phyloP scores from a whole-genome alignment of 2,888 invertebrate species.

The Myopa tessellatipennis region DNA sequence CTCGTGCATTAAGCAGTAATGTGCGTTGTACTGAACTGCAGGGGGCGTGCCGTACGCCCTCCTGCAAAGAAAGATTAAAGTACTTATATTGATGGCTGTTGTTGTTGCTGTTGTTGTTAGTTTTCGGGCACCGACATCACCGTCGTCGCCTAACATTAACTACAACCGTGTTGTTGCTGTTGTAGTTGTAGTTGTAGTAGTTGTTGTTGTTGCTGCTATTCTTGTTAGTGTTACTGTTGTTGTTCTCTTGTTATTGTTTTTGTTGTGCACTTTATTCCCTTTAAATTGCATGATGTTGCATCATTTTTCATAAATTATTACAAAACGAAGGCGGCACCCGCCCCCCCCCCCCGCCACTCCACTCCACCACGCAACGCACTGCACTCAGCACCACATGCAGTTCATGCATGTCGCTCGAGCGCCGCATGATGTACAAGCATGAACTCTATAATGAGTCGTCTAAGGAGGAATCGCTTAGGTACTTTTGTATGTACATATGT shows the following conservation, averaged over 20 bases:
- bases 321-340: conserved; percentile 15
- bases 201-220: conserved; percentile 24
- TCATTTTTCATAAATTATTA: conserved; percentile 31
- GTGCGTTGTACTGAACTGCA: background rate
- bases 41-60: background rate
- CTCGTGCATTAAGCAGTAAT: background rate
- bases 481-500: too few relatives aligned
- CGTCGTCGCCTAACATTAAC: conserved; percentile 8
- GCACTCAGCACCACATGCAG: background rate
- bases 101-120: background rate
- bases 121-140: background rate
- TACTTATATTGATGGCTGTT: background rate
- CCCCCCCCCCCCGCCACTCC: background rate
- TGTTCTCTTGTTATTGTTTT: background rate
- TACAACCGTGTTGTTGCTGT: background rate
- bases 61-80: background rate
- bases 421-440: background rate
- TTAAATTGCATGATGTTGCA: conserved; percentile 38
- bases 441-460: background rate
- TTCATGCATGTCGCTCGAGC: background rate
- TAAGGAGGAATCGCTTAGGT: too few relatives aligned
- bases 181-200: conserved; percentile 26
- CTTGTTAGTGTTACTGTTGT: conserved; percentile 18
- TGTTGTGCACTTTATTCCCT: conserved; percentile 21
- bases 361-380: background rate